Evolutionary conservation across 2,888 invertebrate species (phyloP).

Genomic region (Epinotia ramella): DNA sequence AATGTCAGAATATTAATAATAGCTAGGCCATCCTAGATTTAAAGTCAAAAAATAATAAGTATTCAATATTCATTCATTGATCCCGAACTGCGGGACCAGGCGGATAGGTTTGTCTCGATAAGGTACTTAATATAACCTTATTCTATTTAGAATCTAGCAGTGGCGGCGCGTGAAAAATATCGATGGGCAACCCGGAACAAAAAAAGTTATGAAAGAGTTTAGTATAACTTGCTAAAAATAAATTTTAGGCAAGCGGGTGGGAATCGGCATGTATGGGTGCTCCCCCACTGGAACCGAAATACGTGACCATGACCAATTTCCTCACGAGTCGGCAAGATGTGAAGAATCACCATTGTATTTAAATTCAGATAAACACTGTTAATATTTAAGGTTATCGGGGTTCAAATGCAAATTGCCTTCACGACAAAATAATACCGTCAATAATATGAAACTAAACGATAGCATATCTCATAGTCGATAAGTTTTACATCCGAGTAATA

Average conservation of each 20-base stretch:
- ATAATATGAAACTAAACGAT: slow-evolving; percentile 21
- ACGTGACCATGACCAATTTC: neutral
- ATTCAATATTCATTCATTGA: too few relatives aligned
- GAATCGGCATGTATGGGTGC: too few relatives aligned
- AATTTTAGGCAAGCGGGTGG: too few relatives aligned
- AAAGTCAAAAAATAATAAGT: too few relatives aligned
- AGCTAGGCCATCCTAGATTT: too few relatives aligned
- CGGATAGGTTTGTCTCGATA: too few relatives aligned
- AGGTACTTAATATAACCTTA: neutral
- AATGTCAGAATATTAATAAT: too few relatives aligned
- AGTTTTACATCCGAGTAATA: slow-evolving; percentile 21
- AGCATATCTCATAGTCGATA: slow-evolving; percentile 18
- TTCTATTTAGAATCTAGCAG: neutral
- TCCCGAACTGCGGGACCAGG: too few relatives aligned
- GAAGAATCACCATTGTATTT: neutral
- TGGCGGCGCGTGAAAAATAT: too few relatives aligned
- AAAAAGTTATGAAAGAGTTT: too few relatives aligned
- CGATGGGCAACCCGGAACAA: too few relatives aligned
- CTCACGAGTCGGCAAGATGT: neutral
- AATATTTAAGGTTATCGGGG: slow-evolving; percentile 14
- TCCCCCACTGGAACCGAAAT: neutral
- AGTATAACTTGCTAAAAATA: too few relatives aligned
- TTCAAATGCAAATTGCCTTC: slow-evolving; percentile 25
- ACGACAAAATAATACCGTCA: slow-evolving; percentile 14
- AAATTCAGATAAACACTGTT: neutral